A percentile compares a stretch with the other conserved stretches of the same genome.
These are phyloP conservation scores for Drosophila erecta DNA, from an alignment of 1,140 invertebrate species.

Conservation along the genomic window DNA sequence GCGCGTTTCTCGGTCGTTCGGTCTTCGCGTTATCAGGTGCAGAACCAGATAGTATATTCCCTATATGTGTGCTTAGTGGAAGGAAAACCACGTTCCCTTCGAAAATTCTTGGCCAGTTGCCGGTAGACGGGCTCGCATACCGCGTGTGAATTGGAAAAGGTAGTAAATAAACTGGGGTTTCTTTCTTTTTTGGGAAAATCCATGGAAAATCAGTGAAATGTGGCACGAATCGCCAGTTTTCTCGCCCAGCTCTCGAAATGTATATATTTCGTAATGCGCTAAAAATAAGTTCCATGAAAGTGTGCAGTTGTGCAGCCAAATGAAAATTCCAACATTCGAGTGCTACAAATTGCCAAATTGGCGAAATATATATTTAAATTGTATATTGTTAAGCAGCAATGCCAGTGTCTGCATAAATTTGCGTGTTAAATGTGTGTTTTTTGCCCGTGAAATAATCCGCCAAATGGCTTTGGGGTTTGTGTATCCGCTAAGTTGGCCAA, in stretches of 20 bases:
- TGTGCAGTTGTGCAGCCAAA: constrained; percentile 54
- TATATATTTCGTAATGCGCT: constrained; percentile 70
- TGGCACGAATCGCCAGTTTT: constrained; percentile 5
- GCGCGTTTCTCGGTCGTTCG: constrained; percentile 3
- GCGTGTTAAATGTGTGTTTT: constrained; percentile 4
- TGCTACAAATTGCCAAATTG: constrained; percentile 41
- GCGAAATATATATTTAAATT: constrained; percentile 11
- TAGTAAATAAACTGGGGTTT: constrained; percentile 6
- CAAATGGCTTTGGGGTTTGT: constrained; percentile 10
- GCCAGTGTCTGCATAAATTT: constrained; percentile 10
- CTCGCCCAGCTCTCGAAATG: constrained; percentile 20
- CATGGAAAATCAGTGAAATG: constrained; percentile 8
- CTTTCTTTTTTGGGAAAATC: not conserved
- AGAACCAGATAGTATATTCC: constrained; percentile 28
- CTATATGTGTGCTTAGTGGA: constrained; percentile 24
- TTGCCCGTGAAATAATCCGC: not conserved
- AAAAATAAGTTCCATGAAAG: constrained; percentile 71
- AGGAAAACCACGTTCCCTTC: constrained; percentile 40
- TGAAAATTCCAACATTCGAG: constrained; percentile 31
- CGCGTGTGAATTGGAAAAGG: constrained; percentile 45
- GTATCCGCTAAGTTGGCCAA: constrained; percentile 10
- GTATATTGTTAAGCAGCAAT: constrained; percentile 2
- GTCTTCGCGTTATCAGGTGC: constrained; percentile 45
- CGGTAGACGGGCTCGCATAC: constrained; percentile 27
- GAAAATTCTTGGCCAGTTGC: constrained; percentile 37